Evolutionary conservation across 2,888 invertebrate genomes (phyloP).

Genomic region (Eupeodes luniger): DNA sequence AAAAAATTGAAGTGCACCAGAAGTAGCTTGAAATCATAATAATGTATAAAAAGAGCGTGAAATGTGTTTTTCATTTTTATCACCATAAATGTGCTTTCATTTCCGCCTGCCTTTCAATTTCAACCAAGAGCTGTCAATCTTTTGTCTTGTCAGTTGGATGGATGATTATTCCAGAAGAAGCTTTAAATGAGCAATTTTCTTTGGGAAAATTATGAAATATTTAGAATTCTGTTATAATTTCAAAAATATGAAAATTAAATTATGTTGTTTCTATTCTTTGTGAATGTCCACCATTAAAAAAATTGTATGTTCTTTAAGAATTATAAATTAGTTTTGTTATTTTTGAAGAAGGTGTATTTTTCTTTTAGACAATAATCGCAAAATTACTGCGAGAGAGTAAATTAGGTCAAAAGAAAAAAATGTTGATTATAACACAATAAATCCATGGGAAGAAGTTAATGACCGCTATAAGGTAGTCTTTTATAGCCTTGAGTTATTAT

Average conservation of each 20-base stretch:
- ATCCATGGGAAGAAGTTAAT: slow-evolving; percentile 2
- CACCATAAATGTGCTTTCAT: slow-evolving; percentile 3
- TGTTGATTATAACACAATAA: neutral
- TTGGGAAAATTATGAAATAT: slow-evolving; percentile 8
- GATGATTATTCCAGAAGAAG: slow-evolving; percentile 12
- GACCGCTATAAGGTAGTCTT: neutral
- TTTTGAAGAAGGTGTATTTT: neutral
- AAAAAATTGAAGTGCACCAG: slow-evolving; percentile 6
- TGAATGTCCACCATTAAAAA: slow-evolving; percentile 11
- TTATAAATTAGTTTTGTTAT: neutral
- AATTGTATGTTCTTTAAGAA: neutral
- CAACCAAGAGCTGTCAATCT: slow-evolving; percentile 17
- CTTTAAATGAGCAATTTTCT: slow-evolving; percentile 1
- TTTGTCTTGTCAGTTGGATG: neutral
- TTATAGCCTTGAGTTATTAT: slow-evolving; percentile 1
- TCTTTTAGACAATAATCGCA: neutral
- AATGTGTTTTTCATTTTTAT: neutral
- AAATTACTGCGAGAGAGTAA: slow-evolving; percentile 7
- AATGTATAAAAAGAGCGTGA: neutral
- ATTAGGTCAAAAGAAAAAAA: slow-evolving; percentile 8
- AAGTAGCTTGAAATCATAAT: slow-evolving; percentile 6
- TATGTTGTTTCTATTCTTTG: neutral
- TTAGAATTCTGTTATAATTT: neutral
- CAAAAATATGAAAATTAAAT: neutral
- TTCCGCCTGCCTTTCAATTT: slow-evolving; percentile 43